Conservation (phyloP, 2,888 invertebrate species). For the Scaptomyza caliginosa region DNA sequence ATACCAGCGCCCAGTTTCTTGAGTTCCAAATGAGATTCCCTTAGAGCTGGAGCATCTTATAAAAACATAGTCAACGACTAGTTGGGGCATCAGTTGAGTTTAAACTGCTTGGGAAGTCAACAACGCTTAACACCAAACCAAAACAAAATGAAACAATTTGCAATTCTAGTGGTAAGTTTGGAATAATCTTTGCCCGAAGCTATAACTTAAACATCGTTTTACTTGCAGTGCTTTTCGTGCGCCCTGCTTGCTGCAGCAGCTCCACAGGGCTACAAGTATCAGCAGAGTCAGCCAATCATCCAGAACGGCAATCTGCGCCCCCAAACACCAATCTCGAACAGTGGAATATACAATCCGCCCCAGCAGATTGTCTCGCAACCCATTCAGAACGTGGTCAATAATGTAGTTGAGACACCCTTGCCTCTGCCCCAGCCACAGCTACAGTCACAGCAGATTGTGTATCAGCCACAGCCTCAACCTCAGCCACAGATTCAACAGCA, state of each 20-base stretch:
- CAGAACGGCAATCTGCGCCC: conserved; percentile 66
- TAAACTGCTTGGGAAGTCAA: conserved; percentile 32
- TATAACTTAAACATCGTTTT: neutral
- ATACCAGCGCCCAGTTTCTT: conserved; percentile 49
- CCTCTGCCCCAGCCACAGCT: conserved; percentile 14
- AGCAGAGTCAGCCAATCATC: conserved; percentile 37
- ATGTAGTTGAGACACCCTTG: conserved; percentile 14
- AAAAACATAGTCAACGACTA: conserved; percentile 60
- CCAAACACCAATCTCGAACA: conserved; percentile 55
- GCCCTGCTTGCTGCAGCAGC: conserved; percentile 54
- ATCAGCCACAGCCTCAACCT: conserved; percentile 30
- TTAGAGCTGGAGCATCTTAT: conserved; percentile 48
- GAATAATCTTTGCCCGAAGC: neutral
- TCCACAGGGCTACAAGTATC: conserved; percentile 75
- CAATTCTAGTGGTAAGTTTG: conserved; percentile 69
- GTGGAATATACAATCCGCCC: conserved; percentile 64
- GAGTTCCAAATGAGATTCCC: conserved; percentile 40
- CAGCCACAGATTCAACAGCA: conserved; percentile 37
- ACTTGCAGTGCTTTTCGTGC: conserved; percentile 61
- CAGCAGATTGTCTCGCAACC: conserved; percentile 35
- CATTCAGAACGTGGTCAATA: conserved; percentile 28
- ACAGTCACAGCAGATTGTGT: conserved; percentile 25
- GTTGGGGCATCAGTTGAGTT: conserved; percentile 62
- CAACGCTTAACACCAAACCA: conserved; percentile 7
- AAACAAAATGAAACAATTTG: conserved; percentile 68